Base-by-base conservation (phyloP, 2,888 invertebrate species). In the Agrenia bidenticulata region DNA sequence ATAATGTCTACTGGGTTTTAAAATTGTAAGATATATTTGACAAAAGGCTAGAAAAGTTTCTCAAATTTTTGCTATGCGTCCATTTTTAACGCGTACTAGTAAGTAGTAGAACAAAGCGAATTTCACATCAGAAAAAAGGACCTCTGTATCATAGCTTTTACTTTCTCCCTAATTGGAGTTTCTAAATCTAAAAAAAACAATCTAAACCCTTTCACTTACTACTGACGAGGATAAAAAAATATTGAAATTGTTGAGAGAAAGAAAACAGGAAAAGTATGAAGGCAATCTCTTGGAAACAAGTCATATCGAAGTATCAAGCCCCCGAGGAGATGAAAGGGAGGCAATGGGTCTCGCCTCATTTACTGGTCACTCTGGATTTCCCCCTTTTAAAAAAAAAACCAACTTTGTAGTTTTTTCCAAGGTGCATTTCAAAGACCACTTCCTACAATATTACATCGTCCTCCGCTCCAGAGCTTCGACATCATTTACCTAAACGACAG, bases 271-370 rank as follows among this genome's bases (percentile, higher is more conserved):
- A n/a, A 45, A 15, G 45, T 15, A 51, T 21, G 24, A 51, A 51
- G 24, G 21, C 15, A 51, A 51, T 51, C 24, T 51, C 19, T 2
- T 23, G 51, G 51, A 39, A 21, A 32, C 37, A 41, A 11, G 56
- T 56, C 37, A 56, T 56, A 17, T 19, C 9, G 55, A 53, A 53
- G 9, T 13, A 24, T 23, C 21, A 54, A 26, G 19, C 32, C 27
- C 11, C 27, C 26, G 19, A 32, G 32, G 32, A 50, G n/a, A 23
- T 42, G n/a, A 45, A 45, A 61, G 24, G 37, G 27, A 13, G n/a
- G 27, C 50, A 37, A 23, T 24, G 61, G 15, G 15, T 23, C 39
- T 37, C 26, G 37, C 9, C 51, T 60, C 60, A 49, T 59, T 59
- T 26, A 32, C 5, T 50, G 57, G 27, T 50, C 45, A 51, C 5